These are phyloP conservation scores for Bombus superbus DNA, from an alignment of 1,140 invertebrate genomes.

Conservation along the genomic window DNA sequence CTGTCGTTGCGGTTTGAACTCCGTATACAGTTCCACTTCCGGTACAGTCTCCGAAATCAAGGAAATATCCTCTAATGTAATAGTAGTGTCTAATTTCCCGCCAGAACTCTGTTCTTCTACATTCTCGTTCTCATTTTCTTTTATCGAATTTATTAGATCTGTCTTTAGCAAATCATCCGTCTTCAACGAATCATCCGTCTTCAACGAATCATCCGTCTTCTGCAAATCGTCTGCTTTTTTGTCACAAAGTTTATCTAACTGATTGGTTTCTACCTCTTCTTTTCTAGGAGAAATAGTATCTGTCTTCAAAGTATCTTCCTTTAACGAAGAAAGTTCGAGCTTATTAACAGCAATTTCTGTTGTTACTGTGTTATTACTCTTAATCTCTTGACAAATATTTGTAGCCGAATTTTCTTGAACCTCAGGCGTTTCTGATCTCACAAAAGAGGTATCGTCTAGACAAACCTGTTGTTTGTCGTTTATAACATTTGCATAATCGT, in stretches of 20 bases:
- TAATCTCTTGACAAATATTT: background rate
- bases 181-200: too few species aligned
- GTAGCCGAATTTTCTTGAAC: background rate
- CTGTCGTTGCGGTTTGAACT: slow-evolving; percentile 73
- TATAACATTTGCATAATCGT: background rate
- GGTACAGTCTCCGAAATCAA: background rate
- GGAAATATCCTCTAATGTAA: slow-evolving; percentile 43
- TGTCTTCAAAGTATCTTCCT: slow-evolving; percentile 9
- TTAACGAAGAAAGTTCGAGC: background rate
- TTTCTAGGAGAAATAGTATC: background rate
- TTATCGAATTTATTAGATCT: background rate
- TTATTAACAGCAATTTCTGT: background rate
- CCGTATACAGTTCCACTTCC: slow-evolving; percentile 62
- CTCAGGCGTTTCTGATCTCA: background rate
- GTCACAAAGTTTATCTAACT: background rate
- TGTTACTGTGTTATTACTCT: background rate
- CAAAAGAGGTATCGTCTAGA: background rate
- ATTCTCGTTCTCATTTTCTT: slow-evolving; percentile 12
- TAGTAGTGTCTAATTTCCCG: slow-evolving; percentile 36
- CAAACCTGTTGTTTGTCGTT: background rate
- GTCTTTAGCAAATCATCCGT: background rate
- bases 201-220: too few species aligned
- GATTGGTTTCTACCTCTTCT: background rate
- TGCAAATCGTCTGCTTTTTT: background rate
- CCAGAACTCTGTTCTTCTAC: background rate